Base-by-base conservation (phyloP, 2,113 vertebrate genomes). In the Gymnocephalus cernua region DNA sequence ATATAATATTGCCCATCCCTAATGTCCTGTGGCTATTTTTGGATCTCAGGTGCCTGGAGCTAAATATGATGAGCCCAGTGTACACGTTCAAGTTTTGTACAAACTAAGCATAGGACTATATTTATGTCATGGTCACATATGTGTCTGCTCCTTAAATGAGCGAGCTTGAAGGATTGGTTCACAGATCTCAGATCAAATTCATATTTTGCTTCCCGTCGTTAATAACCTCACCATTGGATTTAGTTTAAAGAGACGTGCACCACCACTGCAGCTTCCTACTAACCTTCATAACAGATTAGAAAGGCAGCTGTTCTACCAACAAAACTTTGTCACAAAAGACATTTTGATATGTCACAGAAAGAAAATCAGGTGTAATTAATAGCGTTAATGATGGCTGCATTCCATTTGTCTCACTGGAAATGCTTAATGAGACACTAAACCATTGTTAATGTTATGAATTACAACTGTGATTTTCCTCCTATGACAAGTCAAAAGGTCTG, bases 21-120 rank as follows among this genome's bases (percentile, higher is more conserved):
- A n/a, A n/a, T n/a, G n/a, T n/a, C 12, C 81, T 62, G 41, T 10
- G 2, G 48, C 19, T 79, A 32, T 86, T 88, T 79, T 18, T 85
- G 41, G 47, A 59, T 63, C 25, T 64, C 81, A 62, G 75, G 50
- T 23, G 53, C 54, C 48, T 18, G 41, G 13, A 65, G 50, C 50
- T 61, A 64, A 83, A 83, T 0, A 16, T 10, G 1, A 66, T 35
- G 58, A 78, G 35, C 50, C 38, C 73, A 45, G 38, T 1, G 51
- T 15, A 41, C 11, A 48, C 0, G 0, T 64, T 65, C 0, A 21
- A 2, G 27, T 38, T 65, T 56, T 58, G 25, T 66, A 41, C 47
- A 66, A 45, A 41, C 5, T 57, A 11, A 68, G 72, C 65, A 11
- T 67, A 41, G 38, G 38, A 41, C 38, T 41, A 13, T 35, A 35